Conservation (phyloP, 2,113 vertebrate genomes). For the Orycteropus afer region DNA sequence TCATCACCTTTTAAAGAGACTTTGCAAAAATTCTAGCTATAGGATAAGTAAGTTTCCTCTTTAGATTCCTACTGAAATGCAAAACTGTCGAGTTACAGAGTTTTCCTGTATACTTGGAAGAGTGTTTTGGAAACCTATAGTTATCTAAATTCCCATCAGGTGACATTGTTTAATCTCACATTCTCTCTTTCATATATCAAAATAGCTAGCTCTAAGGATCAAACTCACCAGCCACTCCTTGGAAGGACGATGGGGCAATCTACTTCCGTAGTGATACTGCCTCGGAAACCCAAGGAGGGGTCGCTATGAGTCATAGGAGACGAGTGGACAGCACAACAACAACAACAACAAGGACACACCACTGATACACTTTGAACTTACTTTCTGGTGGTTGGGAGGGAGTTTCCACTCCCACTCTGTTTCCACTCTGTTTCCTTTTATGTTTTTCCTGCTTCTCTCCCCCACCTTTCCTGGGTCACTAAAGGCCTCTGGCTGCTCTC, state of each 20-base stretch:
- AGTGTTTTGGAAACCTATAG: constrained; percentile 72
- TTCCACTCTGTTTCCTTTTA: constrained; percentile 50
- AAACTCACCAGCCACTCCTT: too few species aligned
- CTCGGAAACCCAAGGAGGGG: too few species aligned
- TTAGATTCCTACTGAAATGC: not conserved
- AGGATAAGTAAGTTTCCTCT: not conserved
- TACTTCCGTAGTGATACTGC: too few species aligned
- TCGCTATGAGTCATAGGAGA: too few species aligned
- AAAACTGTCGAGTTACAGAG: constrained; percentile 6
- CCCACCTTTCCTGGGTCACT: not conserved
- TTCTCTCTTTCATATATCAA: constrained; percentile 61
- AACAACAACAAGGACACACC: too few species aligned
- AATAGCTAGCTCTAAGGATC: constrained; percentile 55
- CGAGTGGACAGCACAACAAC: too few species aligned
- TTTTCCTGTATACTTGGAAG: constrained; percentile 35
- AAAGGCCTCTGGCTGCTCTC: not conserved
- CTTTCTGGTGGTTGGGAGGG: constrained; percentile 25
- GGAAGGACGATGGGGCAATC: too few species aligned
- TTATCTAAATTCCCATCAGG: constrained; percentile 78
- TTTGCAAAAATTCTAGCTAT: constrained; percentile 24
- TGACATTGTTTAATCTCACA: constrained; percentile 76
- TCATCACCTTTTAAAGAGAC: not conserved
- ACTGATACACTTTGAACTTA: constrained; percentile 39
- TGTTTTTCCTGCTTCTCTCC: not conserved
- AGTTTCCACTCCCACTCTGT: constrained; percentile 55